These are phyloP conservation scores for Cyrtodaria siliqua DNA, from an alignment of 2,888 invertebrate species.

Conservation along the genomic window DNA sequence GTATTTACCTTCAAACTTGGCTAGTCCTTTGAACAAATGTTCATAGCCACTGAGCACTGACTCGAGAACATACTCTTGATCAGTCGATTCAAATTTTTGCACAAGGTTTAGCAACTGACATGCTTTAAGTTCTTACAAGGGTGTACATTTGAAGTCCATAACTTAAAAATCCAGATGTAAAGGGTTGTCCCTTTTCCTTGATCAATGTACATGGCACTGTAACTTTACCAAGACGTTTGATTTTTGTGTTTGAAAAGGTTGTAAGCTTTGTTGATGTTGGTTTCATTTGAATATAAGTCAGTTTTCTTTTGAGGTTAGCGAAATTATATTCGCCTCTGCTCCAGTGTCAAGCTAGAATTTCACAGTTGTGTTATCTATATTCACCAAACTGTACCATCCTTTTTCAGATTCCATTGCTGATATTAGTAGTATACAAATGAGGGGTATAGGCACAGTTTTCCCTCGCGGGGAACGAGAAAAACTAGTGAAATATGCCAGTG, in stretches of 20 bases:
- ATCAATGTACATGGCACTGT: too few relatives aligned
- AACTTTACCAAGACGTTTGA: too few relatives aligned
- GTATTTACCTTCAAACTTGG: conserved; percentile 5
- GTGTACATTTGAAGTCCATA: conserved; percentile 2
- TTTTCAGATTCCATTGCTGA: too few relatives aligned
- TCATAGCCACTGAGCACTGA: not conserved
- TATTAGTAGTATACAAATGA: too few relatives aligned
- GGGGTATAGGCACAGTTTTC: too few relatives aligned
- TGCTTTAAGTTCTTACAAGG: not conserved
- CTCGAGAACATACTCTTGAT: not conserved
- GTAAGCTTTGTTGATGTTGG: conserved; percentile 1
- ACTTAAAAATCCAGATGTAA: conserved; percentile 13
- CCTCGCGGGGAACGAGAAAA: too few relatives aligned
- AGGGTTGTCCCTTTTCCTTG: too few relatives aligned
- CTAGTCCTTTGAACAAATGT: conserved; percentile 17
- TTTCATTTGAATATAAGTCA: conserved; percentile 14
- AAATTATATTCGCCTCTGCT: conserved; percentile 47
- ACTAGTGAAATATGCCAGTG: too few relatives aligned
- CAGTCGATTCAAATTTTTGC: not conserved
- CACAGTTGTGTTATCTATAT: too few relatives aligned
- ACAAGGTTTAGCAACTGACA: not conserved
- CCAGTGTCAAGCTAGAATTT: too few relatives aligned
- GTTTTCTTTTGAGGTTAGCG: conserved; percentile 10
- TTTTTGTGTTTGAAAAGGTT: conserved; percentile 5
- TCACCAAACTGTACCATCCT: too few relatives aligned